Evolutionary conservation across 2,888 invertebrate species (phyloP).

Genomic region (Drosophila kuntzei): DNA sequence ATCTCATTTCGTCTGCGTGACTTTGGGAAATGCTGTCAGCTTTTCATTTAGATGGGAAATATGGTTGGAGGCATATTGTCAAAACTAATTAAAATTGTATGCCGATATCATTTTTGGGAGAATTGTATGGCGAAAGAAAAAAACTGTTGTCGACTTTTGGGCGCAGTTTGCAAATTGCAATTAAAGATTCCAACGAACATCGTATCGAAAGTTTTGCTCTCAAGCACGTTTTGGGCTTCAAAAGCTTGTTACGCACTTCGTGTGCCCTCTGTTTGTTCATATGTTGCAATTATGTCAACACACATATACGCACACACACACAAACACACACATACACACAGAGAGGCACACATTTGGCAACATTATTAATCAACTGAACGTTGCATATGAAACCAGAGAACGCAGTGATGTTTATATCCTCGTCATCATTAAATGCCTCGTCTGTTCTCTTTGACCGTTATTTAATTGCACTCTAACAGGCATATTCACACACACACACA

Average conservation of each 20-base stretch:
- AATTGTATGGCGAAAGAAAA: slow-evolving; percentile 32
- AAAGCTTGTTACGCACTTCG: slow-evolving; percentile 58
- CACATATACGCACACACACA: slow-evolving; percentile 10
- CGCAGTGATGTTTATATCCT: slow-evolving; percentile 25
- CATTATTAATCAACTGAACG: slow-evolving; percentile 67
- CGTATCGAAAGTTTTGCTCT: slow-evolving; percentile 45
- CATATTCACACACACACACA: neutral
- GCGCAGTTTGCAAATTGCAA: slow-evolving; percentile 56
- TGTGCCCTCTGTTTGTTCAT: slow-evolving; percentile 60
- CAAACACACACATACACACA: slow-evolving; percentile 1
- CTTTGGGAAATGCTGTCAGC: slow-evolving; percentile 60
- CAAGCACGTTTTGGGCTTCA: slow-evolving; percentile 64
- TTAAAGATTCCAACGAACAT: slow-evolving; percentile 50
- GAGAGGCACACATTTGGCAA: slow-evolving; percentile 30
- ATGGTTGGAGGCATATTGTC: slow-evolving; percentile 7
- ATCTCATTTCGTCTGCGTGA: slow-evolving; percentile 44
- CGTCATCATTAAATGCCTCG: slow-evolving; percentile 34
- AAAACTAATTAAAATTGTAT: slow-evolving; percentile 69
- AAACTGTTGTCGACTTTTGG: slow-evolving; percentile 55
- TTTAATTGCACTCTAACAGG: slow-evolving; percentile 46
- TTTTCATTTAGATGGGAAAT: slow-evolving; percentile 39
- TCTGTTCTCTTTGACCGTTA: slow-evolving; percentile 20
- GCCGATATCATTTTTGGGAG: slow-evolving; percentile 13
- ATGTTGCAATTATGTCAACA: slow-evolving; percentile 61
- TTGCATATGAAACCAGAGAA: slow-evolving; percentile 23